Evolutionary conservation across 1,140 invertebrate genomes (phyloP), one percentile per base, ranked within the genome.

Genomic region (Hesperophylax magnus): DNA sequence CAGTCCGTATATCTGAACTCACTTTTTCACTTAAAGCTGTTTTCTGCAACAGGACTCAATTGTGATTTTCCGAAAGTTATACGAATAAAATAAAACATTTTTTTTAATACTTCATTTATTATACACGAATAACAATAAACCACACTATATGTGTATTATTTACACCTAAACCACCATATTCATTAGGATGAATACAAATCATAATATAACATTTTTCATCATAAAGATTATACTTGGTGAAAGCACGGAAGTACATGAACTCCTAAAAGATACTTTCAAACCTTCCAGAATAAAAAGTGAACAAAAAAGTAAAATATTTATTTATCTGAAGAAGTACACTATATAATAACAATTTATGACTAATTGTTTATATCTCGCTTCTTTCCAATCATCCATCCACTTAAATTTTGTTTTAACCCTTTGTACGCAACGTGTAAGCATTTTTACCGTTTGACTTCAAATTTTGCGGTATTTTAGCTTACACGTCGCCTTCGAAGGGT

Each of bases 101-200:
- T 54, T 65, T 53, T 74, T 58, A 80, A 80, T 80, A 80, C 60
- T 80, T 81, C 77, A 77, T 80, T 84, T 81, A 81, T 84, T 81
- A 54, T 84, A 84, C 82, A 84, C 80, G 82, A 81, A 84, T 84
- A 84, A 81, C 80, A 81, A 84, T 81, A 76, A 84, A 81, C 79
- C 80, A 84, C 82, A 84, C 82, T 84, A 84, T 81, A 84, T 84
- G 80, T 80, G 77, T 79, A 81, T 72, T 84, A 84, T 84, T 81
- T 84, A 84, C 82, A 84, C 65, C 77, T 81, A 84, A 71, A 67
- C 39, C 39, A 61, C 71, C 63, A 69, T 78, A 52, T 78, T 61
- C 77, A 78, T 78, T 52, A 69, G 69, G 76, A 78, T 69, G 61
- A 69, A 22, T 78, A 78, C 77, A 27, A 27, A 27, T 27, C 27